phyloP scores from a whole-genome alignment of 2,113 vertebrate species.

The Takifugu bimaculatus region DNA sequence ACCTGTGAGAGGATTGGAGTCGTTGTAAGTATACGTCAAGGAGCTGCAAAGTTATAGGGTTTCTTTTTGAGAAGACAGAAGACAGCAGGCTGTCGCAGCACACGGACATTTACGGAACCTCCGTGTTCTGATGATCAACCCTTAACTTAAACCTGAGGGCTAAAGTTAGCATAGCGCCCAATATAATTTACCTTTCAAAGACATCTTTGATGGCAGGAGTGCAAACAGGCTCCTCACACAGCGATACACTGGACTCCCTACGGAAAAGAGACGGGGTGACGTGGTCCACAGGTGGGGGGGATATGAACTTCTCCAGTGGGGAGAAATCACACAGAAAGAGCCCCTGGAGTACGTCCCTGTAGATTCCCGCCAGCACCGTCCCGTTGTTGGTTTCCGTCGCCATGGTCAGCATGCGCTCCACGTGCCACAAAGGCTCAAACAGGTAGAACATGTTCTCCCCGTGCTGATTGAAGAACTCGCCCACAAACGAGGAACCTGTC shows the following conservation, averaged over 20 bases:
- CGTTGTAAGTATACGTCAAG: neutral
- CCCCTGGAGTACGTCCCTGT: constrained; percentile 87
- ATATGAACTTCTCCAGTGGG: constrained; percentile 87
- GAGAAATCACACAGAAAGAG: constrained; percentile 89
- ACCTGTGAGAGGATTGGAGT: constrained; percentile 50
- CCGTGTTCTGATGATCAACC: no score
- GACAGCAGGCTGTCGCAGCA: no score
- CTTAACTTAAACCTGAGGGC: no score
- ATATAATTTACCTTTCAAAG: constrained; percentile 77
- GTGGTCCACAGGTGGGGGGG: constrained; percentile 79
- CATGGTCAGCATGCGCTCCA: constrained; percentile 80
- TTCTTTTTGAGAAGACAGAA: no score
- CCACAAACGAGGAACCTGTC: constrained; percentile 93
- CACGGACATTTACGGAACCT: no score
- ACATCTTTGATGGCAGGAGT: constrained; percentile 80
- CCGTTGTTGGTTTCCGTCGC: constrained; percentile 74
- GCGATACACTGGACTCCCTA: constrained; percentile 85
- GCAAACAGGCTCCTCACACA: constrained; percentile 90
- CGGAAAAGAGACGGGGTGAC: constrained; percentile 86
- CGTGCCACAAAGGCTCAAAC: constrained; percentile 94
- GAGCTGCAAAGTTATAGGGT: no score
- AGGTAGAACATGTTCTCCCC: constrained; percentile 90
- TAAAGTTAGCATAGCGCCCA: neutral
- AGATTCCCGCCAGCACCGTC: constrained; percentile 77
- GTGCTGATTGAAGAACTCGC: constrained; percentile 97